These are phyloP conservation scores for Thomomys bottae DNA, from an alignment of 2,113 vertebrate genomes.

Conservation along the genomic window DNA sequence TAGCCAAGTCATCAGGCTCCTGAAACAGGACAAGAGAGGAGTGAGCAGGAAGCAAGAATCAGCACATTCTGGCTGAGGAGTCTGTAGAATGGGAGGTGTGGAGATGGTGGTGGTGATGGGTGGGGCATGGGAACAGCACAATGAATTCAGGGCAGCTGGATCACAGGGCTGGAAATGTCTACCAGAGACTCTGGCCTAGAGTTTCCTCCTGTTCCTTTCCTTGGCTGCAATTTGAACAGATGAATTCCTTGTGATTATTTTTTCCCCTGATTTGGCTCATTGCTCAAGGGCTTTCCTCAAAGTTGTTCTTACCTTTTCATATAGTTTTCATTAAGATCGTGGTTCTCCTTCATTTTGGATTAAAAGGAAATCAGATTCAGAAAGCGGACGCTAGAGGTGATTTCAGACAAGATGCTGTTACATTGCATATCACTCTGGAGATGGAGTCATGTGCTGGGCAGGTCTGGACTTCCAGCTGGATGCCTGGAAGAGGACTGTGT, in stretches of 20 bases:
- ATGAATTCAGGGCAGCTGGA: background rate
- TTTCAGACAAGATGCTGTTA: background rate
- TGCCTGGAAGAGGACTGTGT: too few species aligned
- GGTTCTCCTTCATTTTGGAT: background rate
- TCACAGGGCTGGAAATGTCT: background rate
- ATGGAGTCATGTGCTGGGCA: accelerated
- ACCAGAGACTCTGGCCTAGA: background rate
- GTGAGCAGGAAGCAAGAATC: background rate
- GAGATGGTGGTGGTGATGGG: background rate
- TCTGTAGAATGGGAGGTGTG: too few species aligned
- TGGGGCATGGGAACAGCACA: accelerated
- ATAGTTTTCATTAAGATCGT: background rate
- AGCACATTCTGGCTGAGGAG: background rate
- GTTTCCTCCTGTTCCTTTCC: background rate
- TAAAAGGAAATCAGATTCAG: background rate
- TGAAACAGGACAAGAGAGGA: background rate
- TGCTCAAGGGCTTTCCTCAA: background rate
- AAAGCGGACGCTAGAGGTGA: background rate
- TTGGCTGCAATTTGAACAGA: background rate
- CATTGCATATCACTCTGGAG: background rate
- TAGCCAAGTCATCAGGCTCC: background rate
- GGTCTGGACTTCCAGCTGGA: background rate
- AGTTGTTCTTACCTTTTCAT: background rate
- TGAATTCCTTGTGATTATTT: background rate
- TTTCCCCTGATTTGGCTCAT: background rate